Conservation (phyloP, 1,140 invertebrate species). For the Artemia franciscana region DNA sequence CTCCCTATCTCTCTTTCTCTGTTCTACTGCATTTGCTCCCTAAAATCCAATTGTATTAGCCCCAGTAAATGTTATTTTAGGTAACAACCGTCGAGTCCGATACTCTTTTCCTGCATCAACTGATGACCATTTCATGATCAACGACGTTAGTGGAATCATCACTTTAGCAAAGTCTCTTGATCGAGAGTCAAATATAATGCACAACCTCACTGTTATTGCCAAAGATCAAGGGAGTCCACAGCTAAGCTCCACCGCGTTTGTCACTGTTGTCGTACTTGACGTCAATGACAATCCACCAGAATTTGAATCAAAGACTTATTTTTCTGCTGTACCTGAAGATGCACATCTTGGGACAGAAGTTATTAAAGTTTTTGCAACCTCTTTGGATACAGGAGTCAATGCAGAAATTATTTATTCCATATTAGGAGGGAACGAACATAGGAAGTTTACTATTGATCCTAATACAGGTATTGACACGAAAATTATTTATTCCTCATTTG, state of each 20-base stretch:
- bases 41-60: too few relatives aligned
- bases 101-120: slow-evolving; percentile 43
- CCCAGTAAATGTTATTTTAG: slow-evolving; percentile 18
- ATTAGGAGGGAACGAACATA: slow-evolving; percentile 63
- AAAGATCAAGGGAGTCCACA: slow-evolving; percentile 48
- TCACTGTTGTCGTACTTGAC: slow-evolving; percentile 43
- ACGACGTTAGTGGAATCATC: slow-evolving; percentile 51
- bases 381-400: slow-evolving; percentile 78
- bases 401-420: slow-evolving; percentile 75
- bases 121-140: slow-evolving; percentile 40
- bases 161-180: slow-evolving; percentile 57
- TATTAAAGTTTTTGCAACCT: slow-evolving; percentile 56
- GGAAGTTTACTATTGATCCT: slow-evolving; percentile 52
- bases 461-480: too few relatives aligned
- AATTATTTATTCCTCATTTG: too few relatives aligned
- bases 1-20: too few relatives aligned
- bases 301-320: slow-evolving; percentile 53
- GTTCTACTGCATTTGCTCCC: too few relatives aligned
- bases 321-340: slow-evolving; percentile 44
- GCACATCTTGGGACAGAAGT: slow-evolving; percentile 48
- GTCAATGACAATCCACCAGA: slow-evolving; percentile 87
- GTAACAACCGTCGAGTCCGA: slow-evolving; percentile 56
- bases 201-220: slow-evolving; percentile 52
- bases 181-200: slow-evolving; percentile 56
- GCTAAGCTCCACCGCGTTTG: slow-evolving; percentile 27